phyloP scores from a whole-genome alignment of 2,888 invertebrate genomes.

The Metopia argyrocephala region DNA sequence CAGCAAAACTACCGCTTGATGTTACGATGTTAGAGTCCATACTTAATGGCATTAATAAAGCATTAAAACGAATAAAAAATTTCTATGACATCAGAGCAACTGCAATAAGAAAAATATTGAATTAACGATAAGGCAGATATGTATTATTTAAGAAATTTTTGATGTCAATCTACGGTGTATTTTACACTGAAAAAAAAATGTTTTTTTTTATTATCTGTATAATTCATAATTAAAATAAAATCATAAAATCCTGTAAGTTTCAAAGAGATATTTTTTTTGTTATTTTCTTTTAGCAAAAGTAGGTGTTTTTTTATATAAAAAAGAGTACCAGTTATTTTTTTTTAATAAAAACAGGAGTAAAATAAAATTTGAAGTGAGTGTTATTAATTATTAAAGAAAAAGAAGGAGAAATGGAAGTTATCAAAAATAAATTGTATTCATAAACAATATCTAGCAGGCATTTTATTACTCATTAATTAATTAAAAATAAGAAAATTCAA shows the following conservation, averaged over 20 bases:
- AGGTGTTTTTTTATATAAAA: conserved; percentile 33
- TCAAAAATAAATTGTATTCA: conserved; percentile 30
- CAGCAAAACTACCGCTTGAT: too few relatives aligned
- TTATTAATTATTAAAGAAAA: conserved; percentile 36
- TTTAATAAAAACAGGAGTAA: conserved; percentile 11
- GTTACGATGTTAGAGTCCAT: too few relatives aligned
- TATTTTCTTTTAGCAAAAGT: neutral
- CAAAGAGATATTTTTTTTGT: neutral
- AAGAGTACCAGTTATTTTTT: conserved; percentile 29
- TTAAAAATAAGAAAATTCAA: conserved; percentile 22
- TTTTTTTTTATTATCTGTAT: too few relatives aligned
- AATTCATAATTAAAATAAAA: neutral
- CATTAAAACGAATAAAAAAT: too few relatives aligned
- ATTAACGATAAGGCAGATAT: too few relatives aligned
- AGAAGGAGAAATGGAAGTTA: conserved; percentile 9
- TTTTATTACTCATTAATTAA: conserved; percentile 23
- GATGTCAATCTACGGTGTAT: too few relatives aligned
- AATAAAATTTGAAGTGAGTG: conserved; percentile 34
- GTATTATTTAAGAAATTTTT: too few relatives aligned
- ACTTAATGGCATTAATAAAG: too few relatives aligned
- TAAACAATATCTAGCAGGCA: conserved; percentile 62
- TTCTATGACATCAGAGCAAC: too few relatives aligned
- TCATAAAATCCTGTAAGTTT: neutral
- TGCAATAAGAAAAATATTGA: too few relatives aligned
- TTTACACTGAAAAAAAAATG: too few relatives aligned